phyloP scores from a whole-genome alignment of 2,888 invertebrate genomes.

The Phaonia tiefii region DNA sequence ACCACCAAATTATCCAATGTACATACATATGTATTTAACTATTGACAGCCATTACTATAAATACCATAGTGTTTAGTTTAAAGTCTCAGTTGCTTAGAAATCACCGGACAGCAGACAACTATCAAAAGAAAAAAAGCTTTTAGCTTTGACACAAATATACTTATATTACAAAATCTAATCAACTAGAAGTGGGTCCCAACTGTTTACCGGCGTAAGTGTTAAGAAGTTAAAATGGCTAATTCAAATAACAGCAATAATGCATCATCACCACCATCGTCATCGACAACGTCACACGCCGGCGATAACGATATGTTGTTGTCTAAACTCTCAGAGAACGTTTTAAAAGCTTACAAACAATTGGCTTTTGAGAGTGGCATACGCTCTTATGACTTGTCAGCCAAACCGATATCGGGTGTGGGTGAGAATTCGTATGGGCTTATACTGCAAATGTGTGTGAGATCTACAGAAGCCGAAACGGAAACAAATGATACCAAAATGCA shows the following conservation, averaged over 20 bases:
- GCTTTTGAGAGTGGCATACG: slow-evolving; percentile 51
- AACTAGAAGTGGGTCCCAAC: too few species aligned
- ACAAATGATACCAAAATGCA: slow-evolving; percentile 6
- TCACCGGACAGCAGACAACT: slow-evolving; percentile 34
- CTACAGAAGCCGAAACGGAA: background rate
- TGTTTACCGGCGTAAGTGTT: too few species aligned
- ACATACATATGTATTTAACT: too few species aligned
- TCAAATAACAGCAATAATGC: background rate
- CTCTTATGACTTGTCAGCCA: slow-evolving; percentile 49
- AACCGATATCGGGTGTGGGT: slow-evolving; percentile 67
- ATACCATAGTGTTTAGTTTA: slow-evolving; percentile 50
- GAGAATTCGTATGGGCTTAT: slow-evolving; percentile 72
- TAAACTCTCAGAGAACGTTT: slow-evolving; percentile 58
- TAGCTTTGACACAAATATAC: background rate
- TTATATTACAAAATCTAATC: too few species aligned
- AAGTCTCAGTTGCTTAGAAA: slow-evolving; percentile 55
- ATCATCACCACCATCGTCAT: background rate
- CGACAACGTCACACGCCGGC: slow-evolving; percentile 5
- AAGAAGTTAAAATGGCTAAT: slow-evolving; percentile 27
- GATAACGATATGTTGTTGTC: slow-evolving; percentile 49
- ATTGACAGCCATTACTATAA: slow-evolving; percentile 63
- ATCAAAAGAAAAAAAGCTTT: slow-evolving; percentile 8
- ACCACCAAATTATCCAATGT: too few species aligned
- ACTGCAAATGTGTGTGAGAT: slow-evolving; percentile 67
- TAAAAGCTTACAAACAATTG: slow-evolving; percentile 51